These are phyloP conservation scores for Drosophila equinoxialis DNA, from an alignment of 1,140 invertebrate species.

Conservation along the genomic window DNA sequence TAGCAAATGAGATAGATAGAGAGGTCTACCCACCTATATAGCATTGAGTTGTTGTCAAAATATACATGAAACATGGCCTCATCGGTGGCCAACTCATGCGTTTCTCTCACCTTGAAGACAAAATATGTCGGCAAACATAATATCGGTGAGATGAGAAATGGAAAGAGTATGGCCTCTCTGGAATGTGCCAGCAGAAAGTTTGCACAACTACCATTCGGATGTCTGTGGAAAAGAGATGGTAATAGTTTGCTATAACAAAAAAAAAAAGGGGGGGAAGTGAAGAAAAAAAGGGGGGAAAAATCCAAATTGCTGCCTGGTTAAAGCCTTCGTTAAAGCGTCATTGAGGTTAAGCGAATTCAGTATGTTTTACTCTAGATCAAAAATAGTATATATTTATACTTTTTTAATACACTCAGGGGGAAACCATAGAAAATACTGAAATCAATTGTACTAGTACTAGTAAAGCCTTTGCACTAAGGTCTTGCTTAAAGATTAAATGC, in stretches of 20 bases:
- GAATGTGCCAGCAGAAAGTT: slow-evolving; percentile 84
- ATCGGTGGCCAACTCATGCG: slow-evolving; percentile 79
- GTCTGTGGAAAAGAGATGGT: slow-evolving; percentile 84
- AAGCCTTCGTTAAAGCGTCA: slow-evolving; percentile 41
- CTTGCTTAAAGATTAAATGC: too few species aligned
- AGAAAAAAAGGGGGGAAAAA: slow-evolving; percentile 36
- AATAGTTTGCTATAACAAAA: slow-evolving; percentile 77
- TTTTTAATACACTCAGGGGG: too few species aligned
- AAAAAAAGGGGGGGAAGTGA: slow-evolving; percentile 37
- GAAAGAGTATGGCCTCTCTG: slow-evolving; percentile 88
- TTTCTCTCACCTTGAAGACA: slow-evolving; percentile 85
- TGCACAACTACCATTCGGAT: slow-evolving; percentile 84
- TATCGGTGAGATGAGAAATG: slow-evolving; percentile 89
- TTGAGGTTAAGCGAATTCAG: slow-evolving; percentile 25
- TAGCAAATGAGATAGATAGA: too few species aligned
- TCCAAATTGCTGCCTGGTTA: slow-evolving; percentile 66
- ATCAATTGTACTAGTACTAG: too few species aligned
- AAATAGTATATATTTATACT: too few species aligned
- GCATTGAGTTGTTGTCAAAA: slow-evolving; percentile 83
- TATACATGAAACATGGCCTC: slow-evolving; percentile 87
- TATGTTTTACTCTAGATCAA: not conserved
- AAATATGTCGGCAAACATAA: slow-evolving; percentile 92
- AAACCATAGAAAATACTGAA: too few species aligned
- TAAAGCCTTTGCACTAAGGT: too few species aligned
- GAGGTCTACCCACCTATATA: slow-evolving; percentile 51